These are phyloP conservation scores for Phoenicopterus ruber DNA, from an alignment of 2,113 vertebrate species.

Conservation along the genomic window DNA sequence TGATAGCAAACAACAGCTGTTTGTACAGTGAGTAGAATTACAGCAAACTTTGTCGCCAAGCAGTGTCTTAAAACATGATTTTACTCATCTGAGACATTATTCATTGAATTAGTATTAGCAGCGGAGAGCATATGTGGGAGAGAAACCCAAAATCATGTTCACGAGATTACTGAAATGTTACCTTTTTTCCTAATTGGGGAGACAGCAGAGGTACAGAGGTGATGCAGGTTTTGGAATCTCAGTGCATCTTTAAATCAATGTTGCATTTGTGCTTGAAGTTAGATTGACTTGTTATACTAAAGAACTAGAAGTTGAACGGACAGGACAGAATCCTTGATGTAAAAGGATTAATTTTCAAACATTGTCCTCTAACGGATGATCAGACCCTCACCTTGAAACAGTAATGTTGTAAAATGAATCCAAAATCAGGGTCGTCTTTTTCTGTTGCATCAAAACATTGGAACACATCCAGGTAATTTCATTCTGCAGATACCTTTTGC, in stretches of 20 bases:
- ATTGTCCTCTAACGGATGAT: fast-evolving
- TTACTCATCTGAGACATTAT: neutral
- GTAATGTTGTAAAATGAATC: neutral
- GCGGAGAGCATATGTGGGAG: fast-evolving
- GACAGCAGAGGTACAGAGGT: neutral
- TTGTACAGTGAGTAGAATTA: neutral
- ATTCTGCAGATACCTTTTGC: fast-evolving
- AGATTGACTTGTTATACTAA: neutral
- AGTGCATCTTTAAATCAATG: neutral
- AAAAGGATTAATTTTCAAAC: neutral
- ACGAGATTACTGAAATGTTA: neutral
- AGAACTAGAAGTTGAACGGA: neutral
- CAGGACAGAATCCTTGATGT: neutral
- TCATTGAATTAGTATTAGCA: neutral
- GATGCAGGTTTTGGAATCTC: neutral
- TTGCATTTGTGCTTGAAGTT: neutral
- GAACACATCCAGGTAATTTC: too few species aligned
- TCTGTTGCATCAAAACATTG: fast-evolving
- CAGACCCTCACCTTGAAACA: neutral
- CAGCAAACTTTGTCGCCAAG: neutral
- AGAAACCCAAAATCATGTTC: neutral
- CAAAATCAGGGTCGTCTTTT: neutral
- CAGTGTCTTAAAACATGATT: neutral
- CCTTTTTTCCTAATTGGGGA: neutral
- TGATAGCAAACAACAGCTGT: slow-evolving; percentile 40